Base-by-base conservation (phyloP, 1,140 invertebrate genomes). In the Macrobrachium rosenbergii region DNA sequence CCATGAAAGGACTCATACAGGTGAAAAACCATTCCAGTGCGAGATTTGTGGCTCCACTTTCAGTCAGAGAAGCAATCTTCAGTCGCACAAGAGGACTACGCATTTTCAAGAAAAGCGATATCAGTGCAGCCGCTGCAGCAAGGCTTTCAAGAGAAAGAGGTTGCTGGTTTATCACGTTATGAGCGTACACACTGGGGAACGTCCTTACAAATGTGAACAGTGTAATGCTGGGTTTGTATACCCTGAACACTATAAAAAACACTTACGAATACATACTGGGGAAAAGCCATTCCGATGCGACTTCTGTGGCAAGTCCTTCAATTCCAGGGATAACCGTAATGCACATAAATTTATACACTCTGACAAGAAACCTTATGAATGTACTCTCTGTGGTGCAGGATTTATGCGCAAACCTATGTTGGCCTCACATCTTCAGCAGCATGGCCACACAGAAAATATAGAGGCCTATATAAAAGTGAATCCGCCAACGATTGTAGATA, bases 301-400 rank as follows among this genome's bases (percentile, higher is more conserved):
- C 92, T 94, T 95, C n/a, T 97, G 96, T 91, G 95, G 95, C n/a
- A 97, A 97, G 91, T 93, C 94, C 37, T 97, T 97, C 91, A 96
- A 95, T 89, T 95, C 95, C 60, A 93, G 95, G 69, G 96, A 97
- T 92, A 97, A 97, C 91, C 93, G 96, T 81, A 96, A 97, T 93
- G 95, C 96, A 16, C 96, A 97, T 91, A 93, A 95, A 69, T 96
- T 96, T 91, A 95, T 96, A 67, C 96, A 97, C 91, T 96, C 95
- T 87, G 95, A 96, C 90, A 96, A 96, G 91, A 97, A 97, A 90
- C 96, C 96, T 0, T 97, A 96, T 90, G 95, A 96, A 91, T 97
- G 96, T 91, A 91, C 95, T 52, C 94, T 95, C 3, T 97, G 96
- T 90, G 95, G 95, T 5, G 93, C 94, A 89, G 96, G 95, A 12